A percentile compares a stretch with the other conserved stretches of the same genome.
These are phyloP conservation scores for Sogatella furcifera DNA, from an alignment of 1,140 invertebrate species.

Conservation along the genomic window DNA sequence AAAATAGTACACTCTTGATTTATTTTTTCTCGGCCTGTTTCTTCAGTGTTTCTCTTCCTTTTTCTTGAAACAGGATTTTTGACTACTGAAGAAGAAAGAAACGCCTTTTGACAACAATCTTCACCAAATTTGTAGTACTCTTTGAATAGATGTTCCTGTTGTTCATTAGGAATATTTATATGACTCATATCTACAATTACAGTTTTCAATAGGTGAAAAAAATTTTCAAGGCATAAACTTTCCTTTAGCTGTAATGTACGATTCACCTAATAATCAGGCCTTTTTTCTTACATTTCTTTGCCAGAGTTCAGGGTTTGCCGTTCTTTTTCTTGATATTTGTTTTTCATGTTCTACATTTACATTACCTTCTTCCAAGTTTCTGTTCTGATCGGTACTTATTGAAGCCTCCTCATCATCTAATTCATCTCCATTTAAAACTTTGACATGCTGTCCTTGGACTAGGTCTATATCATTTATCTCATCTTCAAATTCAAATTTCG, in stretches of 20 bases:
- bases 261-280: slow-evolving; percentile 1
- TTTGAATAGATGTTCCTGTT: slow-evolving; percentile 6
- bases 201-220: slow-evolving; percentile 10
- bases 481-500: too few species aligned
- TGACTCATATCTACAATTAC: slow-evolving; percentile 5
- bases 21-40: not conserved
- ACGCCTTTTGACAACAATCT: slow-evolving; percentile 4
- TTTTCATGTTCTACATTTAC: not conserved
- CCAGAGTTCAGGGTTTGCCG: slow-evolving; percentile 6
- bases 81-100: slow-evolving; percentile 5
- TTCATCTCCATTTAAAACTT: too few species aligned
- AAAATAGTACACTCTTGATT: slow-evolving; percentile 6
- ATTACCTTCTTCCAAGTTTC: not conserved
- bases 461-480: too few species aligned
- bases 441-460: too few species aligned
- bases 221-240: slow-evolving; percentile 1
- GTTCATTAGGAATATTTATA: slow-evolving; percentile 1
- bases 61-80: slow-evolving; percentile 3
- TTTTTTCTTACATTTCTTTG: slow-evolving; percentile 9
- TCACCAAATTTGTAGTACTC: slow-evolving; percentile 7
- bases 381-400: not conserved
- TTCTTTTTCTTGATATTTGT: slow-evolving; percentile 9
- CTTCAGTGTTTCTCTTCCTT: not conserved
- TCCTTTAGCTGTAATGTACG: slow-evolving; percentile 6
- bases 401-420: too few species aligned